These are phyloP conservation scores for Nebria ingens DNA, from an alignment of 1,140 invertebrate species.

Conservation along the genomic window DNA sequence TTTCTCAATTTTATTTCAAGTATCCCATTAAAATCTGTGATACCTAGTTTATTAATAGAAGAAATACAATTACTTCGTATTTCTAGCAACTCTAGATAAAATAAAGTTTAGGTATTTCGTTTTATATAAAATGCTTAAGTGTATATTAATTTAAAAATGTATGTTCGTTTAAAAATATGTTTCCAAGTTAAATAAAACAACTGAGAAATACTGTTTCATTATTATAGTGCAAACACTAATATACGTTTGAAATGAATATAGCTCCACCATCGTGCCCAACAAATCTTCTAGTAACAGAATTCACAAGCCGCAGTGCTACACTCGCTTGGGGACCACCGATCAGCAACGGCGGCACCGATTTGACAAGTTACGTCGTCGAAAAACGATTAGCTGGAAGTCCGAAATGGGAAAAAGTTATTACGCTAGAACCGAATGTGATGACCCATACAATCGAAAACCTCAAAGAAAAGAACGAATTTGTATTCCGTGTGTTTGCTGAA, in stretches of 20 bases:
- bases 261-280: conserved; percentile 73
- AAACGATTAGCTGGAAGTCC: conserved; percentile 61
- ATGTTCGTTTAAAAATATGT: no score
- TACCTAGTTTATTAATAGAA: no score
- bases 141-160: no score
- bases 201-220: no score
- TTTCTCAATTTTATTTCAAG: not conserved
- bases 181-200: no score
- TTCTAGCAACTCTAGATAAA: no score
- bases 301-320: conserved; percentile 77
- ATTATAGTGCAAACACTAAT: not conserved
- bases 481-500: conserved; percentile 87
- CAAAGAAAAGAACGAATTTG: conserved; percentile 77
- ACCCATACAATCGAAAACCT: conserved; percentile 78
- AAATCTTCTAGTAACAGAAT: conserved; percentile 62
- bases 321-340: conserved; percentile 77
- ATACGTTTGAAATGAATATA: conserved; percentile 33
- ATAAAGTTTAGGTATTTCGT: no score
- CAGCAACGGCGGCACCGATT: conserved; percentile 72
- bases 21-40: no score
- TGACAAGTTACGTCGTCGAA: conserved; percentile 91
- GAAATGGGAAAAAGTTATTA: conserved; percentile 84
- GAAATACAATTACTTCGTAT: no score
- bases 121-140: no score
- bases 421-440: conserved; percentile 63